phyloP scores from a whole-genome alignment of 2,797 vertebrate species.

The Sebastes itinus region DNA sequence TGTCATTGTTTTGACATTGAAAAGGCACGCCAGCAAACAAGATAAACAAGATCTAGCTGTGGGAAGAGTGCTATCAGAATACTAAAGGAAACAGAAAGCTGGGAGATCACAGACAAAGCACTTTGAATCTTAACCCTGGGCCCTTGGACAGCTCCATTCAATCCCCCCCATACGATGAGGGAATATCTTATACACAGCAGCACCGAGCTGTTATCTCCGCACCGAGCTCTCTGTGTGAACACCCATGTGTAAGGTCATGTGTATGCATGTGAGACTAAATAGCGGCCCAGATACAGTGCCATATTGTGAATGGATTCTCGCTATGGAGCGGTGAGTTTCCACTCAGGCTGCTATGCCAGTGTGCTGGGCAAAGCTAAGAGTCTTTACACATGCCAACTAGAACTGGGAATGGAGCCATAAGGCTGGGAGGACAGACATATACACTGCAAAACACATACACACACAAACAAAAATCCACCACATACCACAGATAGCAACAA shows the following conservation, averaged over 20 bases:
- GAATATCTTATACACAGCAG: slow-evolving; percentile 38
- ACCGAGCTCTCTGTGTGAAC: slow-evolving; percentile 10
- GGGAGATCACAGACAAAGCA: slow-evolving; percentile 53
- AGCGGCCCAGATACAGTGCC: slow-evolving; percentile 54
- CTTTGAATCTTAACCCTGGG: slow-evolving; percentile 59
- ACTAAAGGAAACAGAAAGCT: slow-evolving; percentile 58
- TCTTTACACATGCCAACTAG: slow-evolving; percentile 58
- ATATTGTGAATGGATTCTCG: slow-evolving; percentile 72
- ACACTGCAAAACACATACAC: slow-evolving; percentile 23
- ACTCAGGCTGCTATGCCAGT: slow-evolving; percentile 53
- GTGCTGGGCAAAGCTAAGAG: slow-evolving; percentile 31
- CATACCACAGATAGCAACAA: slow-evolving; percentile 24
- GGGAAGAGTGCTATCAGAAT: slow-evolving; percentile 49
- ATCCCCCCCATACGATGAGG: slow-evolving; percentile 33
- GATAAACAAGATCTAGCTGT: slow-evolving; percentile 66
- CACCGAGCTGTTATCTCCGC: slow-evolving; percentile 7
- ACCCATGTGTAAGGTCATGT: slow-evolving; percentile 18
- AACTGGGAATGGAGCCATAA: slow-evolving; percentile 64
- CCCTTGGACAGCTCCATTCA: slow-evolving; percentile 31
- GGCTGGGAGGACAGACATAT: slow-evolving; percentile 32
- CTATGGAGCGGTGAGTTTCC: slow-evolving; percentile 52
- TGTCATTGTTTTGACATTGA: slow-evolving; percentile 81
- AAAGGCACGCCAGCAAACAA: slow-evolving; percentile 64
- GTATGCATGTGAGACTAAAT: slow-evolving; percentile 28
- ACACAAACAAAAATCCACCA: slow-evolving; percentile 21